These are phyloP conservation scores for Hippocampus barbouri DNA, from an alignment of 2,113 vertebrate genomes.

Conservation along the genomic window DNA sequence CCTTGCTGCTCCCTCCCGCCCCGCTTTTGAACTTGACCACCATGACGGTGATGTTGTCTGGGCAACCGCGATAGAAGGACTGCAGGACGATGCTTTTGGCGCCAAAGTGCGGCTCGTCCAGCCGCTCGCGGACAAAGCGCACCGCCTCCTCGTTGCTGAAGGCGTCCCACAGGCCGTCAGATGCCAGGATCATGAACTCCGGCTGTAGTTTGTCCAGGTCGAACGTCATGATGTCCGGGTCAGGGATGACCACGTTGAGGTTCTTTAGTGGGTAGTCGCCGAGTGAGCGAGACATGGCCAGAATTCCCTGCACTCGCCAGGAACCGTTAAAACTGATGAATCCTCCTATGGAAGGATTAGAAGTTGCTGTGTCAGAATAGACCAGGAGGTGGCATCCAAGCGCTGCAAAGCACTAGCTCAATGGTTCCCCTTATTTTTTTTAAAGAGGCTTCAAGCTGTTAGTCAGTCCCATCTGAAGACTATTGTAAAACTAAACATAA, in stretches of 20 bases:
- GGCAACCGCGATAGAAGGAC: slow-evolving; percentile 97
- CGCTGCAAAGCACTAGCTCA: background rate
- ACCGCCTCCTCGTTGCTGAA: slow-evolving; percentile 98
- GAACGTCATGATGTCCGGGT: slow-evolving; percentile 93
- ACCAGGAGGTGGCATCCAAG: slow-evolving; percentile 44
- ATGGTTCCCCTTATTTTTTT: background rate
- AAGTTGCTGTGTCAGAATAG: slow-evolving; percentile 10
- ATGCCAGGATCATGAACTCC: slow-evolving; percentile 97
- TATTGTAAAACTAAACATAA: no score
- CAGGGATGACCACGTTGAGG: slow-evolving; percentile 93
- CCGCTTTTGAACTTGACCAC: slow-evolving; percentile 94
- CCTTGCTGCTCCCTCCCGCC: slow-evolving; percentile 72
- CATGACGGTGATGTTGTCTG: slow-evolving; percentile 99
- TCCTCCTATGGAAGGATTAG: slow-evolving; percentile 74
- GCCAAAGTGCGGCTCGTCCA: slow-evolving; percentile 96
- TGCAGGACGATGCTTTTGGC: slow-evolving; percentile 98
- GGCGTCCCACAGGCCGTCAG: slow-evolving; percentile 96
- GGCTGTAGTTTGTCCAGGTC: slow-evolving; percentile 98
- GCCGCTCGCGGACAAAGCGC: slow-evolving; percentile 90
- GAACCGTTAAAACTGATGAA: slow-evolving; percentile 99
- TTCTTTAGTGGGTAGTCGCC: slow-evolving; percentile 98
- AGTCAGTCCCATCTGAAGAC: no score
- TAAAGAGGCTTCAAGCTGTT: no score
- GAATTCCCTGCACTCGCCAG: slow-evolving; percentile 97
- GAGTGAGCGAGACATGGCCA: slow-evolving; percentile 96